Conservation (phyloP, 2,888 invertebrate species). For the Pilophorus perplexus region DNA sequence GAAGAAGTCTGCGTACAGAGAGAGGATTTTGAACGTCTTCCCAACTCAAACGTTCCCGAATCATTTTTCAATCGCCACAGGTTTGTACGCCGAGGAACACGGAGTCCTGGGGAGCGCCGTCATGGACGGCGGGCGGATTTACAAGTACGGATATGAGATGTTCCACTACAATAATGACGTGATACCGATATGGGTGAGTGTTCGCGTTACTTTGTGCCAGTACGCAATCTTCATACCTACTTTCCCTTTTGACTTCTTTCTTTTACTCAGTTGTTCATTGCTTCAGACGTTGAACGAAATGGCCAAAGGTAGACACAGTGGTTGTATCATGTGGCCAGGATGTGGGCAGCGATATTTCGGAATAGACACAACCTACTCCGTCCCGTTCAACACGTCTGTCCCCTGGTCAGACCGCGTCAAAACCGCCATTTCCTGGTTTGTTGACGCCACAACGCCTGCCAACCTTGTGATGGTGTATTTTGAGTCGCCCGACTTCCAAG, state of each 20-base stretch:
- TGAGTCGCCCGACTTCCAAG: conserved; percentile 66
- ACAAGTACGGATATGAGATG: conserved; percentile 54
- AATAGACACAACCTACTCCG: conserved; percentile 53
- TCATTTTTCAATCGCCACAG: conserved; percentile 70
- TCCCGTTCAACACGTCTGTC: conserved; percentile 52
- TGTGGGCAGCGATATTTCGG: conserved; percentile 57
- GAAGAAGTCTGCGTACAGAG: conserved; percentile 56
- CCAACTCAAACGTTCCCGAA: conserved; percentile 73
- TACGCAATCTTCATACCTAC: neutral
- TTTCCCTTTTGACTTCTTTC: too few relatives aligned
- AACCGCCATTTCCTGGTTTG: conserved; percentile 61
- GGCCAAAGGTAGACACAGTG: conserved; percentile 56
- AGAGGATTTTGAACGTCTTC: conserved; percentile 57
- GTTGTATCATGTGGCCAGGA: conserved; percentile 71
- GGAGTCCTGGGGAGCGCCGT: conserved; percentile 65
- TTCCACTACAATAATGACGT: conserved; percentile 57
- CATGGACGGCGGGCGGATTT: conserved; percentile 55
- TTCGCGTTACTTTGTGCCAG: neutral
- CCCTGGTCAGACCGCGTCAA: conserved; percentile 55
- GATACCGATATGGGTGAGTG: conserved; percentile 61
- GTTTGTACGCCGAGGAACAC: conserved; percentile 65
- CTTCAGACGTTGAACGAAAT: conserved; percentile 61
- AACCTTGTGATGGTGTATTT: conserved; percentile 69
- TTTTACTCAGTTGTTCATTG: conserved; percentile 37
- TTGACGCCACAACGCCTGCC: conserved; percentile 59